Percentiles rank a stretch among this genome's conserved stretches.
phyloP scores from a whole-genome alignment of 2,888 invertebrate species.

The Aspidiotus rigidus region DNA sequence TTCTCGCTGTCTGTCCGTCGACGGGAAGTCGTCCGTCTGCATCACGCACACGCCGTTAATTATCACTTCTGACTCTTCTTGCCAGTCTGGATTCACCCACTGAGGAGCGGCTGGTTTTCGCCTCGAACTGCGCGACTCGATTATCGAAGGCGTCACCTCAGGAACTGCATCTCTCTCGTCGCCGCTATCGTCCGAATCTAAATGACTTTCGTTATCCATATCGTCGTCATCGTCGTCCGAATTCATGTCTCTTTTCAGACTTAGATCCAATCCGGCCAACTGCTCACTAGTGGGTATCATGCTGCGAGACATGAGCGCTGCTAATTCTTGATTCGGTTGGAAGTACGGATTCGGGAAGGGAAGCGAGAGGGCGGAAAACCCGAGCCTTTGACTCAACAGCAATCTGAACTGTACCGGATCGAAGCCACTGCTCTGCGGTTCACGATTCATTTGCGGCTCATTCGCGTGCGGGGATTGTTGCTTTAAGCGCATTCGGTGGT shows the following conservation, averaged over 20 bases:
- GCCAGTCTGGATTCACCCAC: slow-evolving; percentile 94
- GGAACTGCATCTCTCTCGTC: slow-evolving; percentile 38
- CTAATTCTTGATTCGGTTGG: slow-evolving; percentile 64
- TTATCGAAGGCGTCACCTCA: slow-evolving; percentile 36
- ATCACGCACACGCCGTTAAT: slow-evolving; percentile 91
- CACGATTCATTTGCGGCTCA: slow-evolving; percentile 32
- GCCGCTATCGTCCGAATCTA: slow-evolving; percentile 39
- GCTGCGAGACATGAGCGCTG: slow-evolving; percentile 56
- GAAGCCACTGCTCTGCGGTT: slow-evolving; percentile 58
- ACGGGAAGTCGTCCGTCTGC: slow-evolving; percentile 58
- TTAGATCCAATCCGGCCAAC: slow-evolving; percentile 74
- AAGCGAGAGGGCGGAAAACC: slow-evolving; percentile 42
- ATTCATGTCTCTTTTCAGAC: slow-evolving; percentile 58
- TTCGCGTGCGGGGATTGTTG: slow-evolving; percentile 64
- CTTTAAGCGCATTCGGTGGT: slow-evolving; percentile 96
- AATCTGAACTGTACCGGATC: slow-evolving; percentile 87
- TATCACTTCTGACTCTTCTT: slow-evolving; percentile 68
- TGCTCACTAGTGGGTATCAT: slow-evolving; percentile 53
- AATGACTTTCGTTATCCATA: slow-evolving; percentile 36
- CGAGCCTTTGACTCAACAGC: slow-evolving; percentile 75
- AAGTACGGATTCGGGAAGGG: slow-evolving; percentile 57
- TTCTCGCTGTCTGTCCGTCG: slow-evolving; percentile 40
- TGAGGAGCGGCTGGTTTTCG: slow-evolving; percentile 94
- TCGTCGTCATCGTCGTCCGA: slow-evolving; percentile 57
- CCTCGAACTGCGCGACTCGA: slow-evolving; percentile 48